Conservation (phyloP, 2,888 invertebrate genomes). For the Alloplasta piceator region DNA sequence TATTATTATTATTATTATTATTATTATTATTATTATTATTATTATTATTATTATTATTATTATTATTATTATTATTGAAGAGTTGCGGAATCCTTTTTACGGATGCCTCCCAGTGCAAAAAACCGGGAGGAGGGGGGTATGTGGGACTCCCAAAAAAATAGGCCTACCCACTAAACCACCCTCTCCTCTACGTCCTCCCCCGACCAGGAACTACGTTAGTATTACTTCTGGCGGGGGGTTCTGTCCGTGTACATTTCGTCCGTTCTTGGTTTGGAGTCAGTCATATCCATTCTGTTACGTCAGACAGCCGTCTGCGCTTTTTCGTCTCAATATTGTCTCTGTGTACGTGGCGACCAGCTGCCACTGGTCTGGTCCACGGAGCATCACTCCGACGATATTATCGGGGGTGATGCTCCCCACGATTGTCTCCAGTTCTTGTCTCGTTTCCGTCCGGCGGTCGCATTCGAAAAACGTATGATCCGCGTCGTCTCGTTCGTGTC, state of each 20-base stretch:
- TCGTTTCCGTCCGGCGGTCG: slow-evolving; percentile 35
- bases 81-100: not conserved
- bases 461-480: slow-evolving; percentile 58
- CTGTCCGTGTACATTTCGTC: slow-evolving; percentile 33
- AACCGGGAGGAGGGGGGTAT: slow-evolving; percentile 6
- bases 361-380: slow-evolving; percentile 21
- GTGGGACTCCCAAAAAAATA: slow-evolving; percentile 33
- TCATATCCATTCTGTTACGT: slow-evolving; percentile 27
- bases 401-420: slow-evolving; percentile 11
- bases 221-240: not conserved
- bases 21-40: too few species aligned
- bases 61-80: too few species aligned
- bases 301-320: too few species aligned
- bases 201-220: slow-evolving; percentile 48
- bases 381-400: slow-evolving; percentile 46
- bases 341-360: not conserved
- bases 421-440: slow-evolving; percentile 15
- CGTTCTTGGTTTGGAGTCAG: slow-evolving; percentile 6
- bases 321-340: too few species aligned
- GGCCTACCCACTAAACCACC: slow-evolving; percentile 50
- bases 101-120: not conserved
- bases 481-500: slow-evolving; percentile 52
- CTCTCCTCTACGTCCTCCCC: slow-evolving; percentile 20
- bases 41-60: too few species aligned
- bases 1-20: too few species aligned